Conservation (phyloP, 2,797 vertebrate species). For the Neosalanx taihuensis region DNA sequence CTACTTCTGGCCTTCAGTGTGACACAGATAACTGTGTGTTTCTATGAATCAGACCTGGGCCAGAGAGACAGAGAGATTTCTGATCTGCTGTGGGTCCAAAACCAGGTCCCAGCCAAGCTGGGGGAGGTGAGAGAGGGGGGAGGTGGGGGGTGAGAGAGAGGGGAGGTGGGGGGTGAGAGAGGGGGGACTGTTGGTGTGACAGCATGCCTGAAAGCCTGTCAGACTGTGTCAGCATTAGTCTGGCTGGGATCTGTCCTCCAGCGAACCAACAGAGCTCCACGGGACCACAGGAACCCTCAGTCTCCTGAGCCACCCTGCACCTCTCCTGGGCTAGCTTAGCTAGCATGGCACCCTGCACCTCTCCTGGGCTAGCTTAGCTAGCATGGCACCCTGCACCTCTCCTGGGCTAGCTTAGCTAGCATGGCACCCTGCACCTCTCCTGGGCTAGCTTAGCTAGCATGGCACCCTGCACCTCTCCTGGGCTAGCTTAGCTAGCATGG, state of each 20-base stretch:
- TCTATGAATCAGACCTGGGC: neutral
- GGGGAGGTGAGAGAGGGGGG: neutral
- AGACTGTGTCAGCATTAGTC: slow-evolving; percentile 72
- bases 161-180: slow-evolving; percentile 36
- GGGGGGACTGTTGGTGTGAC: slow-evolving; percentile 63
- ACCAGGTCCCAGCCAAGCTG: no score
- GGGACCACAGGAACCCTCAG: slow-evolving; percentile 31
- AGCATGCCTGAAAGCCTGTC: slow-evolving; percentile 76
- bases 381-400: no score
- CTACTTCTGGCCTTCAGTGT: slow-evolving; percentile 14
- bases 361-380: no score
- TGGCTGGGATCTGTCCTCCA: slow-evolving; percentile 63
- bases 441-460: no score
- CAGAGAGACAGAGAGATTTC: neutral
- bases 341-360: no score
- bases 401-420: no score
- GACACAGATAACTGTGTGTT: slow-evolving; percentile 3
- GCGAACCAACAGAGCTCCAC: slow-evolving; percentile 56
- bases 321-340: neutral
- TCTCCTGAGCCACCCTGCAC: slow-evolving; percentile 44
- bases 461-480: no score
- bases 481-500: no score
- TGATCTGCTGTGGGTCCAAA: no score
- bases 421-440: no score
- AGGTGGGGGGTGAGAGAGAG: slow-evolving; percentile 2